A percentile compares a stretch with the other conserved stretches of the same genome.
Evolutionary conservation across 2,888 invertebrate species (phyloP).

Genomic region (Cantharis nigra): DNA sequence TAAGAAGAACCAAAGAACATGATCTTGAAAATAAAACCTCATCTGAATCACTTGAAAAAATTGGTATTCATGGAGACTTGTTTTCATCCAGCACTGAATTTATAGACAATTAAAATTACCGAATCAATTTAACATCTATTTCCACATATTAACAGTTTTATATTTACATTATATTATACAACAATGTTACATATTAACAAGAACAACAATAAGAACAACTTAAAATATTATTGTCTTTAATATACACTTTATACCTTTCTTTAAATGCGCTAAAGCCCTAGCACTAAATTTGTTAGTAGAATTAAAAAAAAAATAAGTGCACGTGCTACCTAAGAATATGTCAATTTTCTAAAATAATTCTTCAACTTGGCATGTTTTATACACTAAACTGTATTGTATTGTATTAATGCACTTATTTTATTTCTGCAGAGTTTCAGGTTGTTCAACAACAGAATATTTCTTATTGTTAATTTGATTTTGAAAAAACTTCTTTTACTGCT

Average conservation of each 20-base stretch:
- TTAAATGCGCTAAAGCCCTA: neutral
- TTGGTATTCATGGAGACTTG: neutral
- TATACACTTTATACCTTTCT: slow-evolving; percentile 1
- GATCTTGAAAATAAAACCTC: neutral
- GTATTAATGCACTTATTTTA: neutral
- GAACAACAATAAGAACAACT: slow-evolving; percentile 22
- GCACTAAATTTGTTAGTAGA: neutral
- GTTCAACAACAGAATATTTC: neutral
- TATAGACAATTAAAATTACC: neutral
- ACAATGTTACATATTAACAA: slow-evolving; percentile 27
- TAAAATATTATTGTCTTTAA: slow-evolving; percentile 15
- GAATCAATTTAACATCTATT: slow-evolving; percentile 27
- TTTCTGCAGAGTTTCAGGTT: neutral
- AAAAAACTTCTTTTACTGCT: no score
- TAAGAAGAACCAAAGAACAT: neutral
- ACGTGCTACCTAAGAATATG: neutral
- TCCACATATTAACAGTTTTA: slow-evolving; percentile 28
- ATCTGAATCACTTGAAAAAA: neutral
- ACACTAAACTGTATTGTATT: neutral
- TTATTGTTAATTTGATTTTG: no score
- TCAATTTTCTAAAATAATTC: neutral
- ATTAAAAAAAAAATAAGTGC: neutral
- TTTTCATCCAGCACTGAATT: neutral
- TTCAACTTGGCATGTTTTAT: neutral
- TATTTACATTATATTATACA: slow-evolving; percentile 29